Base-by-base conservation (phyloP, 2,113 vertebrate species). In the Podocnemis expansa region DNA sequence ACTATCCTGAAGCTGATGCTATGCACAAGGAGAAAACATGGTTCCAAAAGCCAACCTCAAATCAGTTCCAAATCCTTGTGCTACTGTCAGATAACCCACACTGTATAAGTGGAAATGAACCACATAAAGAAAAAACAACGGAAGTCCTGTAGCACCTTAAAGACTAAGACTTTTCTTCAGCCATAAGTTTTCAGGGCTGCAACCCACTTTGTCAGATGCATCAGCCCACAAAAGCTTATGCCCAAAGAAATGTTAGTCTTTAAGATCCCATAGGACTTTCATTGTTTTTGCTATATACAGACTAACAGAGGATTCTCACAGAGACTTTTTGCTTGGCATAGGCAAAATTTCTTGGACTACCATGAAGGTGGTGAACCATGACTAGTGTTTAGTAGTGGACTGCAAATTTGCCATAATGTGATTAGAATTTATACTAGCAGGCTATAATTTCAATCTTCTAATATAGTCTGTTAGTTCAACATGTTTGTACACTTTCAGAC, bases 101-200 rank as follows among this genome's bases (percentile, higher is more conserved):
- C 19, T 16, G n/a, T 25, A 2, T 0, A 55, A n/a, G 10, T 31
- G 67, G 17, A 38, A 12, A 13, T 9, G 21, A 47, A 8, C 5
- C 52, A 10, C 0, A 5, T 1, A 41, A 84, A 0, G 0, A 2
- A 12, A 84, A n/a, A n/a, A n/a, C n/a, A n/a, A n/a, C n/a, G n/a
- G n/a, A n/a, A n/a, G n/a, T n/a, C n/a, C n/a, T n/a, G n/a, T n/a
- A n/a, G n/a, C n/a, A n/a, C n/a, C n/a, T n/a, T n/a, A n/a, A n/a
- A n/a, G n/a, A n/a, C n/a, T n/a, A n/a, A n/a, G n/a, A n/a, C n/a
- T n/a, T n/a, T n/a, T n/a, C n/a, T n/a, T n/a, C n/a, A n/a, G n/a
- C n/a, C n/a, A n/a, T n/a, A n/a, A n/a, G n/a, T n/a, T n/a, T n/a
- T n/a, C n/a, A n/a, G n/a, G n/a, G n/a, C n/a, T n/a, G n/a, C n/a